Base-by-base conservation (phyloP, 2,113 vertebrate genomes). In the Cervus canadensis region DNA sequence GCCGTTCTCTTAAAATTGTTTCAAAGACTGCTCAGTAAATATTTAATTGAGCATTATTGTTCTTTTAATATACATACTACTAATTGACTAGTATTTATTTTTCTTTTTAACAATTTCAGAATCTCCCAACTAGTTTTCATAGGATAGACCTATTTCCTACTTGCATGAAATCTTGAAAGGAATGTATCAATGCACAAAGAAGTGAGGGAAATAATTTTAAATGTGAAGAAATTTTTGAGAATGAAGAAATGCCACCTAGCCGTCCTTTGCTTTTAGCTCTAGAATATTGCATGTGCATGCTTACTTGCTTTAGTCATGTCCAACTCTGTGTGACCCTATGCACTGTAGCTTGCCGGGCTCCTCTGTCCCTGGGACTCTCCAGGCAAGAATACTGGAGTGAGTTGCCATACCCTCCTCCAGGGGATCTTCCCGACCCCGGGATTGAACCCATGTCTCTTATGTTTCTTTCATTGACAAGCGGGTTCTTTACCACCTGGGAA, bases 1-100 rank as follows among this genome's bases (percentile, higher is more conserved):
- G 19, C 64, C 33, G 7, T 93, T 64, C 30, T 57, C 59, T 91
- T 95, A 94, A 94, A 87, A 94, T 87, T 57, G 48, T 81, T 74
- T 90, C 17, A 56, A 67, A 81, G 36, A 57, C 15, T 85, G 12
- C 12, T 92, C 52, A 62, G 16, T 62, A 57, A 30, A 56, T 86
- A 59, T 87, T 94, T 91, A 89, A 56, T 50, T 56, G 2, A 50
- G 15, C 26, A 52, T 81, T 94, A 50, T 89, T 4, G 1, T 87
- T 89, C 83, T 89, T 91, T 89, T 86, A 87, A 85, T 91, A 81
- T 60, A 23, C 25, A 48, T 12, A 52, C 54, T 85, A 40, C n/a
- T 48, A 92, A 87, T 81, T 79, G 2, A 19, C 23, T 43, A 83
- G 10, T 52, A 86, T 86, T 92, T 83, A 36, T 62, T 84, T 92